Evolutionary conservation across 1,140 invertebrate species (phyloP), one percentile per base, ranked within the genome.

Genomic region (Acromyrmex charruanus): DNA sequence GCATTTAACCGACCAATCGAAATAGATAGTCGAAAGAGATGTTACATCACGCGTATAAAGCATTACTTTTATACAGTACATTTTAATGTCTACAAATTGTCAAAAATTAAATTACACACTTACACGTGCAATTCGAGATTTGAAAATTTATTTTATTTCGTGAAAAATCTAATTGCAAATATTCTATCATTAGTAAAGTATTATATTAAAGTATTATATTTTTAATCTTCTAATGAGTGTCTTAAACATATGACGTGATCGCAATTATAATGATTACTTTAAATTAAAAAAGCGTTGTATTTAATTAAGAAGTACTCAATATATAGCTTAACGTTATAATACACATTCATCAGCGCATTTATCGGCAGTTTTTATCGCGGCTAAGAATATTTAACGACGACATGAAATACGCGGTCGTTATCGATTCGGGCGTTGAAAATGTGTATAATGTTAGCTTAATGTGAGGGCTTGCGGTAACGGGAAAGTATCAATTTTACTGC

Each of bases 291-390:
- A 84, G 55, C 55, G 10, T 74, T 21, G 39, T 53, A 28, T 61
- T 31, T 84, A 84, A 84, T 84, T 31, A 39, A 49, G 14, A 61
- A 74, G 35, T 35, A 44, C 35, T 44, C 7, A 5, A 14, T 21
- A 25, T 74, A 82, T 31, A 49, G 66, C n/a, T 53, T 25, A 14
- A 25, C 66, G 58, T 58, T 58, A 58, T 28, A 58, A 71, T n/a
- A 39, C 51, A 58, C 53, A 44, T 72, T 35, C 35, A 44, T 81
- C 55, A 49, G 25, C 25, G 53, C 35, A 10, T 58, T 72, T 82
- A 82, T 82, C 79, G 79, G 35, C 18, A 25, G 53, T 72, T 82
- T 82, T 59, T 82, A 82, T 82, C 79, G 25, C 68, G 18, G 21
- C 21, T 82, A 28, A 59, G 69, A 49, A 82, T 82, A 82, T 72